Evolutionary conservation across 2,797 vertebrate genomes (phyloP).

Genomic region (Enteromius unitaeniatus): DNA sequence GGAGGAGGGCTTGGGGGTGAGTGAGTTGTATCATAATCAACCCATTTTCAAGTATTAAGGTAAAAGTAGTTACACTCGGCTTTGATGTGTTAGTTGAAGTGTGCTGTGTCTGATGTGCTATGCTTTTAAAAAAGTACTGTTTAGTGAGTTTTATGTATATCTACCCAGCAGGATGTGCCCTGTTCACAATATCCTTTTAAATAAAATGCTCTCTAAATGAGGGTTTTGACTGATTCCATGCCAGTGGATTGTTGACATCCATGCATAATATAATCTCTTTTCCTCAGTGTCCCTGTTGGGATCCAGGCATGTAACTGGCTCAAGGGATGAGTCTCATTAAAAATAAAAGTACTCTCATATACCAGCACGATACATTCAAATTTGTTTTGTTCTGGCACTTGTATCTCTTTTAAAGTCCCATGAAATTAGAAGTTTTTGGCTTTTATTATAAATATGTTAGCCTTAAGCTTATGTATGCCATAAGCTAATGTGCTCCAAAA

Average conservation of each 20-base stretch:
- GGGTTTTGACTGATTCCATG: slow-evolving; percentile 29
- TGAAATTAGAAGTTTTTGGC: background rate
- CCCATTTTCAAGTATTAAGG: background rate
- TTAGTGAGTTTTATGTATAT: background rate
- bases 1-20: slow-evolving; percentile 77
- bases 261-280: slow-evolving; percentile 18
- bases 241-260: slow-evolving; percentile 20
- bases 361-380: slow-evolving; percentile 12
- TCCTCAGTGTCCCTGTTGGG: slow-evolving; percentile 7
- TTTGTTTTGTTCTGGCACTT: slow-evolving; percentile 27
- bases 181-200: slow-evolving; percentile 30
- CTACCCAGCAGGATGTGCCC: background rate
- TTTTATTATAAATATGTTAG: background rate
- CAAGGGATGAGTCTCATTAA: slow-evolving; percentile 45
- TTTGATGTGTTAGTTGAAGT: slow-evolving; percentile 14
- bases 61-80: background rate
- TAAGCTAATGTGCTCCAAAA: background rate
- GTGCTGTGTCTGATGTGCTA: background rate
- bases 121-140: slow-evolving; percentile 5
- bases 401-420: slow-evolving; percentile 9
- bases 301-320: slow-evolving; percentile 33
- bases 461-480: background rate
- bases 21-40: slow-evolving; percentile 15
- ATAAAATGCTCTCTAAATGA: slow-evolving; percentile 16
- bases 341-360: slow-evolving; percentile 38